Evolutionary conservation across 1,140 invertebrate genomes (phyloP), one percentile per base, ranked within the genome.

Genomic region (Tetramorium parvispinum): DNA sequence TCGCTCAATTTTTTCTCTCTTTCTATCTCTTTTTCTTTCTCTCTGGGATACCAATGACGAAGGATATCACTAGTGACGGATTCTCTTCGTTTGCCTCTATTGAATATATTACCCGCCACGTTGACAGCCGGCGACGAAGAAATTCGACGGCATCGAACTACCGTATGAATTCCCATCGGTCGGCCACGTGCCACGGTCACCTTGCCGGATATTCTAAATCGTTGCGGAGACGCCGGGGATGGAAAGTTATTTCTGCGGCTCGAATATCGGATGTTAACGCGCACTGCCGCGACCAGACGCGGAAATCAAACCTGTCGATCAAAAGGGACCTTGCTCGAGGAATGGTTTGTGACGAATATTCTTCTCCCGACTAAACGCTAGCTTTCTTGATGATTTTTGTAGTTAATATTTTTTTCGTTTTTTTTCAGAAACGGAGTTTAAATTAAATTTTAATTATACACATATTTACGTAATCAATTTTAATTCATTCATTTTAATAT

Each of bases 261-360:
- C 81, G 57, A 51, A 77, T 57, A 49, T 21, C 78, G 78, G 66
- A 82, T 76, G 81, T 85, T 63, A 76, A 63, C 71, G 68, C 53
- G 40, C 32, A 49, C 24, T 59, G 57, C 46, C 66, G 49, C 68
- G 66, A 59, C 51, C 63, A 70, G 79, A 59, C 73, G 82, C 70
- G 49, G 82, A 77, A 85, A 85, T 76, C 73, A 85, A 85, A 85
- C 43, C 79, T 82, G 79, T 73, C 79, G 66, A 82, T 82, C 79
- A 82, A 57, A 32, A 24, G 27, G 18, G 24, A 32, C 51, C 79
- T 16, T 37, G 43, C 16, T 21, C n/a, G 43, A 32, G 71, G 13
- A 68, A 68, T 70, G 46, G 63, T 53, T 46, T 46, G 4, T 49
- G 32, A 18, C 40, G 66, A 73, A 82, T 82, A 46, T 73, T 10